Evolutionary conservation across 2,113 vertebrate species (phyloP).

Genomic region (Hiodon alosoides): DNA sequence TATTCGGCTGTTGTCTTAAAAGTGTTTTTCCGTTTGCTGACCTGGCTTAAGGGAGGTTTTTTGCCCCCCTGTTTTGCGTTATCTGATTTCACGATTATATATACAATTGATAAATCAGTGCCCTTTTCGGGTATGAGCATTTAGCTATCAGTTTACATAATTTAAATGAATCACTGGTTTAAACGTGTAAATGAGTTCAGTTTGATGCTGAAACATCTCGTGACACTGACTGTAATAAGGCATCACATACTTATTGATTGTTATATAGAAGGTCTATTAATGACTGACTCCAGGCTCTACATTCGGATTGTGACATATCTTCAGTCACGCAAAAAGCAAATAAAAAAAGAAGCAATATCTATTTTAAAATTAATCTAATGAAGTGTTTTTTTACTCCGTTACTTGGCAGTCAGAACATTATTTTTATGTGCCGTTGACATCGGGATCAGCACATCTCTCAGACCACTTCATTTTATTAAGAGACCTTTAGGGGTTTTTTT

Average conservation of each 20-base stretch:
- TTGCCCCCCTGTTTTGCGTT: slow-evolving; percentile 14
- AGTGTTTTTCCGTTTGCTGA: slow-evolving; percentile 29
- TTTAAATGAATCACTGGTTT: too few relatives aligned
- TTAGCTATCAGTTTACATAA: too few relatives aligned
- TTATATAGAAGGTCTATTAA: too few relatives aligned
- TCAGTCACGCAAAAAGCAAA: neutral
- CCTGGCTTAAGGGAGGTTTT: slow-evolving; percentile 36
- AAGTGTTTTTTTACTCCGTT: neutral
- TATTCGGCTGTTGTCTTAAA: slow-evolving; percentile 18
- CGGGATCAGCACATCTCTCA: too few relatives aligned
- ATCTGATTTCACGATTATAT: neutral
- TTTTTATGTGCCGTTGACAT: too few relatives aligned
- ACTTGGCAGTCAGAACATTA: neutral
- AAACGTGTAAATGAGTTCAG: too few relatives aligned
- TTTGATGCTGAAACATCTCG: too few relatives aligned
- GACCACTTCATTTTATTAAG: too few relatives aligned
- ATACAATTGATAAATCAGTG: neutral
- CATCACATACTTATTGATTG: too few relatives aligned
- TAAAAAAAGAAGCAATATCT: neutral
- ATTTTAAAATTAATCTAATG: slow-evolving; percentile 1
- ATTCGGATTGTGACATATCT: neutral
- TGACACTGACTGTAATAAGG: too few relatives aligned
- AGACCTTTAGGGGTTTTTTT: too few relatives aligned
- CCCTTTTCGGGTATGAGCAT: neutral
- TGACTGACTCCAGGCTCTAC: neutral